Evolutionary conservation across 2,888 invertebrate genomes (phyloP).

Genomic region (Hyposoter dolosus): DNA sequence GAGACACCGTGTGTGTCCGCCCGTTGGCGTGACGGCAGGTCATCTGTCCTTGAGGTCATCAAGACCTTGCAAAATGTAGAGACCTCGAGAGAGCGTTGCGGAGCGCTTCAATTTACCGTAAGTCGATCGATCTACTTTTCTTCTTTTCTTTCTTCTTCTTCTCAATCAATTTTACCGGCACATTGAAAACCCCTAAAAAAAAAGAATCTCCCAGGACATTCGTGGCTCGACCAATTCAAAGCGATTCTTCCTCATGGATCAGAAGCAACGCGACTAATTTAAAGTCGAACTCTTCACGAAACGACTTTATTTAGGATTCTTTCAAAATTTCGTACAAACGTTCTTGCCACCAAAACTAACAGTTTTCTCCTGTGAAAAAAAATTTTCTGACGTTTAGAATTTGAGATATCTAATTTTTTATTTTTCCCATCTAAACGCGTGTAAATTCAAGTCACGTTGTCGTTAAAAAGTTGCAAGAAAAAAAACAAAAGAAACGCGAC

Average conservation of each 20-base stretch:
- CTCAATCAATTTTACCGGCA: neutral
- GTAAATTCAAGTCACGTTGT: too few relatives aligned
- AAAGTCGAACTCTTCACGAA: too few relatives aligned
- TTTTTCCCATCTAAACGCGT: too few relatives aligned
- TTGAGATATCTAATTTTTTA: too few relatives aligned
- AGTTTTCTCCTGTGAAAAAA: too few relatives aligned
- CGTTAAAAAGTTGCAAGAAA: too few relatives aligned
- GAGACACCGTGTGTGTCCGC: conserved; percentile 61
- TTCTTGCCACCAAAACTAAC: too few relatives aligned
- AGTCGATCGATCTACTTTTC: conserved; percentile 69
- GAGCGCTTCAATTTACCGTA: conserved; percentile 83
- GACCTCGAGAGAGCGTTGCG: conserved; percentile 77
- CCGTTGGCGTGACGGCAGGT: conserved; percentile 70
- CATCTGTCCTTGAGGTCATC: conserved; percentile 74
- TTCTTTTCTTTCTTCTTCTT: conserved; percentile 19
- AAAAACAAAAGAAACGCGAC: too few relatives aligned
- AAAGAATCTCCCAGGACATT: neutral
- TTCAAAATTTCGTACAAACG: too few relatives aligned
- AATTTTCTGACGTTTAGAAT: too few relatives aligned
- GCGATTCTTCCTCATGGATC: neutral
- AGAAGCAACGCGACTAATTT: neutral
- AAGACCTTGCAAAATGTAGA: conserved; percentile 81
- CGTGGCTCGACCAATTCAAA: neutral
- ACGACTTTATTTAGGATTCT: too few relatives aligned
- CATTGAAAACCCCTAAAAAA: neutral